Percentiles rank a stretch among this genome's conserved stretches.
phyloP scores from a whole-genome alignment of 1,140 invertebrate species.

The Trachymyrmex septentrionalis region DNA sequence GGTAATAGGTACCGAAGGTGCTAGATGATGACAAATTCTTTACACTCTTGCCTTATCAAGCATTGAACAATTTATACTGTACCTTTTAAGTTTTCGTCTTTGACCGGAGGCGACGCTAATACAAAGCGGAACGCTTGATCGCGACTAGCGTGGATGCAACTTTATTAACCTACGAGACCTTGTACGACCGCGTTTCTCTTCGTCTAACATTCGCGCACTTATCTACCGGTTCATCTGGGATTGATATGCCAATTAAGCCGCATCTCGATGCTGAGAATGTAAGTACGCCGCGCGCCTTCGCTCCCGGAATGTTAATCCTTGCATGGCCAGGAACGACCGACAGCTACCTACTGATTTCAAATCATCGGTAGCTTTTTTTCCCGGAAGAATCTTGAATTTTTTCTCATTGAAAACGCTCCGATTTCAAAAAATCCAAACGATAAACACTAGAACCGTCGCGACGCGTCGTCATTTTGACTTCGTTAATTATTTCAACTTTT shows the following conservation, averaged over 20 bases:
- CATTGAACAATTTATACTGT: not conserved
- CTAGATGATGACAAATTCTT: not conserved
- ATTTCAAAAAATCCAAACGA: not conserved
- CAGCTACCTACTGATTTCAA: conserved; percentile 12
- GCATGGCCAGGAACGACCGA: conserved; percentile 22
- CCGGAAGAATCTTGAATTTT: not conserved
- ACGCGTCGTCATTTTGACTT: too few species aligned
- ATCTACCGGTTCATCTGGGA: conserved; percentile 77
- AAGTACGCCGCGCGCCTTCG: conserved; percentile 62
- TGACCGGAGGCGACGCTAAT: conserved; percentile 64
- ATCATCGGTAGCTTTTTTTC: not conserved
- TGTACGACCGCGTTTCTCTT: conserved; percentile 58
- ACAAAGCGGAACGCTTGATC: conserved; percentile 67
- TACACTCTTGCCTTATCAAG: not conserved
- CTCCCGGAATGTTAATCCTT: conserved; percentile 44
- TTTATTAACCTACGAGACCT: conserved; percentile 80
- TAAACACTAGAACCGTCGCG: not conserved
- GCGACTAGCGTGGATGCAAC: conserved; percentile 67
- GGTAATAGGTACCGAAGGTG: too few species aligned
- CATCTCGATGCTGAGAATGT: conserved; percentile 71
- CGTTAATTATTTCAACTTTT: too few species aligned
- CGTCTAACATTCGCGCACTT: conserved; percentile 67
- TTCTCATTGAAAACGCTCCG: not conserved
- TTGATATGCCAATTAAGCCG: conserved; percentile 83
- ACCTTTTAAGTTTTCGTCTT: conserved; percentile 56